Evolutionary conservation across 1,140 invertebrate species (phyloP).

Genomic region (Alviniconcha marisindica): DNA sequence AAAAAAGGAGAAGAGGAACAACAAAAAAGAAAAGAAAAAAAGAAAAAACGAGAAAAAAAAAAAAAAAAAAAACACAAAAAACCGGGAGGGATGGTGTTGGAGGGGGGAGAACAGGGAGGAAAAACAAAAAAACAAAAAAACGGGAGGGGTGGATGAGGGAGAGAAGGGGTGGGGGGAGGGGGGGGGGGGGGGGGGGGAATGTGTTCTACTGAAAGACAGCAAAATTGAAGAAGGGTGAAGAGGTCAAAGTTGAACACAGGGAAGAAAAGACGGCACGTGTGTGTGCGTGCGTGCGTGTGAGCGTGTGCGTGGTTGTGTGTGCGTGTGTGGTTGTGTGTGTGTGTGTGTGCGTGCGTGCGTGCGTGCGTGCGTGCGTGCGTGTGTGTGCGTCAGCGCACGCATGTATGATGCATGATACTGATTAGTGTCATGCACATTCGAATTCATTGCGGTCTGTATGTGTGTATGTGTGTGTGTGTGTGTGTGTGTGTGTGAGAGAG

Average conservation of each 20-base stretch:
- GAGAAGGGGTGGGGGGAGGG: not conserved
- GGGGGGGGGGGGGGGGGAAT: not conserved
- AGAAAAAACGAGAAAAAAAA: not conserved
- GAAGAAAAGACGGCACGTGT: not conserved
- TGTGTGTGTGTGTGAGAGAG: not conserved
- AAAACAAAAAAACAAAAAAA: slow-evolving; percentile 6
- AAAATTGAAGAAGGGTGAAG: not conserved
- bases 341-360: slow-evolving; percentile 6
- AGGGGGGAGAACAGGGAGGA: not conserved
- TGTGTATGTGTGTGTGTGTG: slow-evolving; percentile 30
- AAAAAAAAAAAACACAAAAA: not conserved
- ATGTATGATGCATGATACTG: slow-evolving; percentile 21
- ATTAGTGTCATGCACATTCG: not conserved
- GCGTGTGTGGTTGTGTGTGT: slow-evolving; percentile 32
- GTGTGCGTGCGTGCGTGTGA: slow-evolving; percentile 19
- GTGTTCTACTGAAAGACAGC: not conserved
- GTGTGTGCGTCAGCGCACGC: not conserved
- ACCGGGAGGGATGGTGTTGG: no score
- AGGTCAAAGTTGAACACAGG: not conserved
- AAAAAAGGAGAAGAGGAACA: not conserved
- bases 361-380: not conserved
- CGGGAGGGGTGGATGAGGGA: no score
- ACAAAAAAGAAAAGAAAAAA: slow-evolving; percentile 7
- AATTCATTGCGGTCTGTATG: not conserved
- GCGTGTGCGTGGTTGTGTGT: slow-evolving; percentile 28